Conservation (phyloP, 2,888 invertebrate genomes). For the Aspidiotus destructor region DNA sequence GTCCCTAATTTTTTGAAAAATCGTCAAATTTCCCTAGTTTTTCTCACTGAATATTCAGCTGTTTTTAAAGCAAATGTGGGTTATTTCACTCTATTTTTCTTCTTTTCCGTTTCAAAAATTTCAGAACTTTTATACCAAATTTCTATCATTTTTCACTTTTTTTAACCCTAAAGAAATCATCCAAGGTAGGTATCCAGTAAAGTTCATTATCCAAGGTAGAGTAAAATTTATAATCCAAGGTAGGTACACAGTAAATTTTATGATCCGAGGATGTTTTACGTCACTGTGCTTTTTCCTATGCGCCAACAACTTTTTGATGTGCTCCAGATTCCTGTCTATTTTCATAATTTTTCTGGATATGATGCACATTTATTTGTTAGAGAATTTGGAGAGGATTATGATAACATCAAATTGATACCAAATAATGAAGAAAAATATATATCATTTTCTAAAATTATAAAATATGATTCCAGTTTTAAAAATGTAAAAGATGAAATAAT, state of each 20-base stretch:
- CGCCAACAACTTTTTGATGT: not conserved
- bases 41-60: not conserved
- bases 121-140: not conserved
- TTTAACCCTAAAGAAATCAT: not conserved
- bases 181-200: not conserved
- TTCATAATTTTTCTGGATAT: too few species aligned
- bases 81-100: not conserved
- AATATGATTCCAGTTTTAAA: too few species aligned
- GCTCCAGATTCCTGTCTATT: too few species aligned
- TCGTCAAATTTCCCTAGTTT: not conserved
- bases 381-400: too few species aligned
- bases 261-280: not conserved
- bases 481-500: too few species aligned
- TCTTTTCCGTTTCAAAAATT: not conserved
- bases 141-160: not conserved
- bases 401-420: too few species aligned
- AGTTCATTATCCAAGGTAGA: not conserved
- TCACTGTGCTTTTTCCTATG: conserved; percentile 1
- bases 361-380: too few species aligned
- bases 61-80: not conserved
- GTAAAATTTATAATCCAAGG: not conserved
- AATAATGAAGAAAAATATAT: too few species aligned
- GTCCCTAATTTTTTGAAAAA: not conserved
- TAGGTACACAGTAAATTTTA: not conserved
- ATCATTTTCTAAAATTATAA: too few species aligned